A percentile compares a stretch with the other conserved stretches of the same genome.
Evolutionary conservation across 2,113 vertebrate genomes (phyloP).

Genomic region (Pomatostomus ruficeps): DNA sequence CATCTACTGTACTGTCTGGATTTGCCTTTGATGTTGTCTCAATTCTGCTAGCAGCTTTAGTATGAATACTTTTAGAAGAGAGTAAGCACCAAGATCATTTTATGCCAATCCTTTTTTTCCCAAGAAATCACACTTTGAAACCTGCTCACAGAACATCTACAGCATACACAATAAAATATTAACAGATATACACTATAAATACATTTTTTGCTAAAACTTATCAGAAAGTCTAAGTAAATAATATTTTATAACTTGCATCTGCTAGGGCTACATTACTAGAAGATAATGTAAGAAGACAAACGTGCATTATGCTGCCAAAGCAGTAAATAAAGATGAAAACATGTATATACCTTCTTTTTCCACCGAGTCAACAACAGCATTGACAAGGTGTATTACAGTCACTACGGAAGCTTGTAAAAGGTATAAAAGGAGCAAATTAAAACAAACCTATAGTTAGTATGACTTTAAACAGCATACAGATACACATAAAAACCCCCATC

Average conservation of each 20-base stretch:
- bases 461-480: conserved; percentile 45
- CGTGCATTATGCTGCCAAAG: conserved; percentile 40
- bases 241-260: not conserved
- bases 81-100: not conserved
- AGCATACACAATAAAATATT: not conserved
- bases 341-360: conserved; percentile 87
- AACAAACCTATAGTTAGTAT: conserved; percentile 76
- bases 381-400: conserved; percentile 98
- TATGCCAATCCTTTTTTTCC: not conserved
- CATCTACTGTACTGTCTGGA: not conserved
- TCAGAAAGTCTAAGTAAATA: not conserved
- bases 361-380: conserved; percentile 89
- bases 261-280: not conserved
- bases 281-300: not conserved
- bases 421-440: conserved; percentile 78
- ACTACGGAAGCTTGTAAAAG: conserved; percentile 95
- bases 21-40: not conserved
- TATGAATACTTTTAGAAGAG: not conserved
- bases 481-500: not conserved
- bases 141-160: not conserved
- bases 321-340: conserved; percentile 54
- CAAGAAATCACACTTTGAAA: not conserved
- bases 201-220: not conserved
- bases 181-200: not conserved
- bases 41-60: not conserved